A percentile compares a stretch with the other conserved stretches of the same genome.
Evolutionary conservation across 1,140 invertebrate genomes (phyloP).

Genomic region (Rhopalosiphum maidis): DNA sequence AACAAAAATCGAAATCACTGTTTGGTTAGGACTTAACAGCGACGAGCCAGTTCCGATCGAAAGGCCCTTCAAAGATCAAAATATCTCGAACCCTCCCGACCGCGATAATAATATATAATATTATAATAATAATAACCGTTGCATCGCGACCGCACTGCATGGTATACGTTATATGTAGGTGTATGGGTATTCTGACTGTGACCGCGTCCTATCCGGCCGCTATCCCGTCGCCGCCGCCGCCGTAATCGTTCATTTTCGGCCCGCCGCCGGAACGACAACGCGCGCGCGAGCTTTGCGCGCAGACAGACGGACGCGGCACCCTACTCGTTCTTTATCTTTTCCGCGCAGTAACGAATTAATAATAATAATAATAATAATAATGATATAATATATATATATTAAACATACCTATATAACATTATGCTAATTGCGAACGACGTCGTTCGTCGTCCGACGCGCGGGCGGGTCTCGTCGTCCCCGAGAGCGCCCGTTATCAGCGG

Average conservation of each 20-base stretch:
- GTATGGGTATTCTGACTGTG: background rate
- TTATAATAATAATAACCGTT: background rate
- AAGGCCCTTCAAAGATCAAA: background rate
- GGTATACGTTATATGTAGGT: background rate
- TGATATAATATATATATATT: background rate
- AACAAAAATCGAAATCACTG: background rate
- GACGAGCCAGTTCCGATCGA: background rate
- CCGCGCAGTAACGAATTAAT: slow-evolving; percentile 50
- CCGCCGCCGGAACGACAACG: background rate
- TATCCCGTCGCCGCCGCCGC: background rate
- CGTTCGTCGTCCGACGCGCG: background rate
- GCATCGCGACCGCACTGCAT: too few species aligned
- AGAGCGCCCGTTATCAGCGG: background rate
- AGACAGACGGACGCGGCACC: background rate
- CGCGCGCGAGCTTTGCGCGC: background rate
- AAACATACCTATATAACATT: background rate
- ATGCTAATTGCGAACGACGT: slow-evolving; percentile 24
- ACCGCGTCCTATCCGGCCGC: background rate
- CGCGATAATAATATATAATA: too few species aligned
- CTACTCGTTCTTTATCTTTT: slow-evolving; percentile 44
- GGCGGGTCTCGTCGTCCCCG: slow-evolving; percentile 16
- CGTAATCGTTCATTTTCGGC: background rate
- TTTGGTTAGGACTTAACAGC: background rate
- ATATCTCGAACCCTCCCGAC: background rate
- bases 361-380: background rate